Conservation (phyloP, 2,113 vertebrate species). For the Dolichotis patagonum region DNA sequence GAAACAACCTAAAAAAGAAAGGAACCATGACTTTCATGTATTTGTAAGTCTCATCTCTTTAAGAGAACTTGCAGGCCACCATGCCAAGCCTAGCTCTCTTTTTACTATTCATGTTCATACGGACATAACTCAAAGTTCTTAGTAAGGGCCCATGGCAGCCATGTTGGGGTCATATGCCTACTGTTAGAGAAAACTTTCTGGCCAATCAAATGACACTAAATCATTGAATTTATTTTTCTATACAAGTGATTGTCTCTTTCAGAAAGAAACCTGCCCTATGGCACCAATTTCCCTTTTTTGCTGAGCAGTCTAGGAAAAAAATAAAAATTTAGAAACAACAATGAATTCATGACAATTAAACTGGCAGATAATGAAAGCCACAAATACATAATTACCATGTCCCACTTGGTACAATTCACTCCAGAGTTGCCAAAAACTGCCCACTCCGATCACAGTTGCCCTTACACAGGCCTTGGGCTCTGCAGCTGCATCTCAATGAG, state of each 20-base stretch:
- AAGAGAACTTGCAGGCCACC: background rate
- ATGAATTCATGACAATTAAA: constrained; percentile 78
- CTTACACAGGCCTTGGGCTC: constrained; percentile 54
- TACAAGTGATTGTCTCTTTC: constrained; percentile 79
- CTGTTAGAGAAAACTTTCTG: constrained; percentile 46
- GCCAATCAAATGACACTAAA: constrained; percentile 66
- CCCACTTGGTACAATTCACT: constrained; percentile 60
- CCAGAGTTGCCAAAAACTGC: constrained; percentile 68
- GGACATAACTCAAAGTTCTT: background rate
- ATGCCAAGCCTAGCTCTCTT: background rate
- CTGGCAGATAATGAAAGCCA: constrained; percentile 74
- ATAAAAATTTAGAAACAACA: constrained; percentile 73
- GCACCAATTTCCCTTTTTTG: constrained; percentile 82
- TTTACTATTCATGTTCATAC: background rate
- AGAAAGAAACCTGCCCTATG: constrained; percentile 83
- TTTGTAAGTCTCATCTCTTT: background rate
- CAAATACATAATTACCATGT: constrained; percentile 76
- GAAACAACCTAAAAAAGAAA: background rate
- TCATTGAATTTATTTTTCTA: constrained; percentile 79
- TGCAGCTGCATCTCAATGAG: constrained; percentile 79
- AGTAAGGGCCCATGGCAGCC: background rate
- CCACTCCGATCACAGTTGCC: constrained; percentile 70
- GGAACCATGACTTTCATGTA: background rate
- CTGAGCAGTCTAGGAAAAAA: constrained; percentile 74
- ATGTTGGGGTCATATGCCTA: background rate